phyloP scores from a whole-genome alignment of 1,140 invertebrate species.

The Sitobion miscanthi region DNA sequence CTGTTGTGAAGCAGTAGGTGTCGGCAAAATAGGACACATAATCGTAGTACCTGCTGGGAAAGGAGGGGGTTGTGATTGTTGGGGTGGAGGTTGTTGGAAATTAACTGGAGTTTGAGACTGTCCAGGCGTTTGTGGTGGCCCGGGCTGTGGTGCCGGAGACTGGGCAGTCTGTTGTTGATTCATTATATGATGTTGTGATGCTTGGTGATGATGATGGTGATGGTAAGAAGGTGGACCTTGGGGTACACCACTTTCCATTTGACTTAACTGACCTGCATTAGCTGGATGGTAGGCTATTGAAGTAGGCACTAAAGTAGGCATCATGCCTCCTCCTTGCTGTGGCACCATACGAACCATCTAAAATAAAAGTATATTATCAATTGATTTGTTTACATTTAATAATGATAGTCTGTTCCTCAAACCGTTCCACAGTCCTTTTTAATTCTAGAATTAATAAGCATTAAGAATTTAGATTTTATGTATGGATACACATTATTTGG shows the following conservation, averaged over 20 bases:
- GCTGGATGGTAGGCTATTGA: constrained; percentile 65
- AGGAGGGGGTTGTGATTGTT: constrained; percentile 54
- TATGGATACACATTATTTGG: neutral
- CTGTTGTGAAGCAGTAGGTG: constrained; percentile 64
- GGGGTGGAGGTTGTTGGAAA: constrained; percentile 64
- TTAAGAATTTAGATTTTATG: neutral
- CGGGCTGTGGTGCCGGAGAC: constrained; percentile 65
- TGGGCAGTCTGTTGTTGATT: constrained; percentile 59
- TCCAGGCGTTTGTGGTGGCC: constrained; percentile 57
- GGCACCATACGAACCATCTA: constrained; percentile 68
- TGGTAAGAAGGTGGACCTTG: constrained; percentile 65
- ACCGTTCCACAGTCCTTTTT: neutral
- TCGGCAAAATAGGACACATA: constrained; percentile 69
- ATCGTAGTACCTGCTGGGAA: constrained; percentile 60
- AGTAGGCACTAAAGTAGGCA: constrained; percentile 61
- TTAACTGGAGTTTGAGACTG: constrained; percentile 65
- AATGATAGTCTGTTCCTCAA: neutral
- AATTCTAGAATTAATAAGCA: neutral
- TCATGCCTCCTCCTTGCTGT: constrained; percentile 60
- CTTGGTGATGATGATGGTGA: constrained; percentile 70
- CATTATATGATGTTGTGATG: constrained; percentile 61
- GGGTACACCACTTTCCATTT: constrained; percentile 64
- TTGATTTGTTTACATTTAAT: neutral
- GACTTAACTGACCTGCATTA: constrained; percentile 68
- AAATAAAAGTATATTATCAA: constrained; percentile 1